Conservation (phyloP, 2,797 vertebrate genomes). For the Pogonophryne albipinna region DNA sequence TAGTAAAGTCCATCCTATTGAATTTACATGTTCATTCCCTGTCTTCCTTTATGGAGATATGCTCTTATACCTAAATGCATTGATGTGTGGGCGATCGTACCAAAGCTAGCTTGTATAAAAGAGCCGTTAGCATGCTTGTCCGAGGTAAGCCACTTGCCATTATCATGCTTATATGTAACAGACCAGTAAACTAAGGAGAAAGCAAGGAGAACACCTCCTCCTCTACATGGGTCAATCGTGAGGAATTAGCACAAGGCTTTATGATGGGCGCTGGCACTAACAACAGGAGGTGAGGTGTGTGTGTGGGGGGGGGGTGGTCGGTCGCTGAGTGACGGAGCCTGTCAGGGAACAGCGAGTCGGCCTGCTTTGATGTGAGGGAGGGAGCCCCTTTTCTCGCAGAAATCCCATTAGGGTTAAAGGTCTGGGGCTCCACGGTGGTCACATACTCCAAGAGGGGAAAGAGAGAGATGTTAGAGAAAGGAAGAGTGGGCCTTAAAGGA, state of each 20-base stretch:
- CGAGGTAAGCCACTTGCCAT: neutral
- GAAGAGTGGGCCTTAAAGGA: slow-evolving; percentile 32
- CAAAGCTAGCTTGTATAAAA: neutral
- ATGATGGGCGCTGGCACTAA: slow-evolving; percentile 53
- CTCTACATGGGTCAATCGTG: slow-evolving; percentile 53
- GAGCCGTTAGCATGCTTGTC: neutral
- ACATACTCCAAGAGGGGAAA: slow-evolving; percentile 24
- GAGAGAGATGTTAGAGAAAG: slow-evolving; percentile 11
- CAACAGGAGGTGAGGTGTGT: slow-evolving; percentile 34
- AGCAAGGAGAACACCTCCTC: neutral
- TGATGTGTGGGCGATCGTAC: neutral
- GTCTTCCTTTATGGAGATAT: neutral
- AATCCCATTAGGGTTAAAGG: slow-evolving; percentile 55
- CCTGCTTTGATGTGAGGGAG: slow-evolving; percentile 67
- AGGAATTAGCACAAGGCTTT: slow-evolving; percentile 63
- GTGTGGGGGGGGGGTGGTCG: neutral
- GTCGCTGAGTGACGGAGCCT: slow-evolving; percentile 47
- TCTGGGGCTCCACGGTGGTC: slow-evolving; percentile 66
- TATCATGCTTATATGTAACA: neutral
- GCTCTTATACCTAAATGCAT: neutral
- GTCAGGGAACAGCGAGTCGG: slow-evolving; percentile 45
- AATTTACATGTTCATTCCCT: no score
- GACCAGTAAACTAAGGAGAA: neutral
- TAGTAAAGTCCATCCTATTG: no score
- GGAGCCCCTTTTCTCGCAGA: slow-evolving; percentile 42